A percentile compares a stretch with the other conserved stretches of the same genome.
These are phyloP conservation scores for Hydropsyche betteni DNA, from an alignment of 2,888 invertebrate genomes.

Conservation along the genomic window DNA sequence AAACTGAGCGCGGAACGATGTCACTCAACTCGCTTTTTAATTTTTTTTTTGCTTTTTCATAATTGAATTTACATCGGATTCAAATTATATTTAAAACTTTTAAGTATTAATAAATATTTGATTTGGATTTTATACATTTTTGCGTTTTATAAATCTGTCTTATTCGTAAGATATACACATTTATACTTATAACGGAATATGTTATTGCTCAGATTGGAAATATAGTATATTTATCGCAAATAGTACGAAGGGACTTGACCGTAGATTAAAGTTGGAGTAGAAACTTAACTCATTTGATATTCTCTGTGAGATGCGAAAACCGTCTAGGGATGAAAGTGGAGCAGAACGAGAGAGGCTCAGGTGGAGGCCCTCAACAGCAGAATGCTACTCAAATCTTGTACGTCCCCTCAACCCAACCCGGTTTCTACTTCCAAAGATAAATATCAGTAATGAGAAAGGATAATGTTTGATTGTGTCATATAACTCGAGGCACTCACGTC, in stretches of 20 bases:
- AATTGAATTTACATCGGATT: no score
- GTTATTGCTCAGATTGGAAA: not conserved
- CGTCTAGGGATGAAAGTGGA: slow-evolving; percentile 4
- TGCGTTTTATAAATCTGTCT: no score
- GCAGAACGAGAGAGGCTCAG: slow-evolving; percentile 14
- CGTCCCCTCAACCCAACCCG: not conserved
- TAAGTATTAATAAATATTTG: no score
- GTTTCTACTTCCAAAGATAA: slow-evolving; percentile 33
- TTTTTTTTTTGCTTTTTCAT: not conserved
- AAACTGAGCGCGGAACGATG: slow-evolving; percentile 1
- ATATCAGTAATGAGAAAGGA: slow-evolving; percentile 46
- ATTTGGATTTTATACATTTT: no score
- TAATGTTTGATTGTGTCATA: slow-evolving; percentile 46
- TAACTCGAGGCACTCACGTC: not conserved
- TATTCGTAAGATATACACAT: no score
- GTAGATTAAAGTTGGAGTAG: slow-evolving; percentile 43
- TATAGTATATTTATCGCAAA: slow-evolving; percentile 1
- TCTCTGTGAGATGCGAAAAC: slow-evolving; percentile 43
- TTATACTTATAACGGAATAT: no score
- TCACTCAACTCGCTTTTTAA: not conserved
- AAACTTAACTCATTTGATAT: slow-evolving; percentile 48
- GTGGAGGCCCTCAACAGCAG: slow-evolving; percentile 32
- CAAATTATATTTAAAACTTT: no score
- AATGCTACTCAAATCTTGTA: slow-evolving; percentile 32
- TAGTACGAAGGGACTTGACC: slow-evolving; percentile 38